These are phyloP conservation scores for Drosophila histrio DNA, from an alignment of 2,888 invertebrate genomes.

Conservation along the genomic window DNA sequence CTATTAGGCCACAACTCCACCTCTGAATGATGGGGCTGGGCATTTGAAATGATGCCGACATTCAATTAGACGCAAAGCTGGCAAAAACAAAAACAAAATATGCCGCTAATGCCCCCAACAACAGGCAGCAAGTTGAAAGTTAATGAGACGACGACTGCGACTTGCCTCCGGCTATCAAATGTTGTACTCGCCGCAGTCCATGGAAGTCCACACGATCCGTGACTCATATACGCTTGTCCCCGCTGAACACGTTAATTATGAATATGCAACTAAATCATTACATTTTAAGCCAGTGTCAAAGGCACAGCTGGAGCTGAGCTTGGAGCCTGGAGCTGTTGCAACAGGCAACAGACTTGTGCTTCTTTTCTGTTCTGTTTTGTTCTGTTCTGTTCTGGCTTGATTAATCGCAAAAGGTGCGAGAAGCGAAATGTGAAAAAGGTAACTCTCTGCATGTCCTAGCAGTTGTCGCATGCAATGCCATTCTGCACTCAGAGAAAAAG, in stretches of 20 bases:
- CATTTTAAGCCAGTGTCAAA: constrained; percentile 82
- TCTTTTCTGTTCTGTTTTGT: background rate
- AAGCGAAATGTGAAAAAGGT: constrained; percentile 37
- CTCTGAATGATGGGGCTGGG: constrained; percentile 58
- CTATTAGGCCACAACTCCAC: constrained; percentile 54
- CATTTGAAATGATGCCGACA: constrained; percentile 75
- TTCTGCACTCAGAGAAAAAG: constrained; percentile 29
- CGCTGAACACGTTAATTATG: constrained; percentile 76
- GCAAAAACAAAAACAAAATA: constrained; percentile 40
- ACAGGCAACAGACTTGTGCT: background rate
- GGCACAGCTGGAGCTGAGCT: constrained; percentile 70
- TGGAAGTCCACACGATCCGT: constrained; percentile 12
- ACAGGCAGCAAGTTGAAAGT: constrained; percentile 49
- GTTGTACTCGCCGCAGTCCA: constrained; percentile 5
- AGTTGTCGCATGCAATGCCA: constrained; percentile 43
- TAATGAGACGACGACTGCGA: constrained; percentile 73
- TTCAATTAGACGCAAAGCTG: constrained; percentile 69
- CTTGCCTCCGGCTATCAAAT: constrained; percentile 43
- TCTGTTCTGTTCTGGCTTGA: constrained; percentile 61
- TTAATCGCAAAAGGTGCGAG: constrained; percentile 72
- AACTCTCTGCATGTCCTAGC: constrained; percentile 28
- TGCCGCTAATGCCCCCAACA: constrained; percentile 58
- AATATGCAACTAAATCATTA: constrained; percentile 82
- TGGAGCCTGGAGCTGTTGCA: background rate
- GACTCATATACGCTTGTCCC: constrained; percentile 41